phyloP scores from a whole-genome alignment of 2,797 vertebrate species.

The Poeciliopsis gracilis region DNA sequence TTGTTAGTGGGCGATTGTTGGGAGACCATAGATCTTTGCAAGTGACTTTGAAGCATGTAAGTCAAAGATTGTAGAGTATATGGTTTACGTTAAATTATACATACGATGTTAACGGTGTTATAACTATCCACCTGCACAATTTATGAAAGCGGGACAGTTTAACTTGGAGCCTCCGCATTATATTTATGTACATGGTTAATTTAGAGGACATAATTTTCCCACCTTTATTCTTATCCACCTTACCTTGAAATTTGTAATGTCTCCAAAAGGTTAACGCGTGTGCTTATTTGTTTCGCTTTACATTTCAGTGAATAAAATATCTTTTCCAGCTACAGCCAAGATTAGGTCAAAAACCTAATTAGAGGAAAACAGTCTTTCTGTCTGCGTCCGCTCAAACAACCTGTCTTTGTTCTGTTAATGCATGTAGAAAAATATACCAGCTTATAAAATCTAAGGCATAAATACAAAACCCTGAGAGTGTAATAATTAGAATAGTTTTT shows the following conservation, averaged over 20 bases:
- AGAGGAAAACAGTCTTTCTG: background rate
- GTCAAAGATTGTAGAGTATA: no score
- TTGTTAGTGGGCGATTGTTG: no score
- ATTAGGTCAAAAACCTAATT: background rate
- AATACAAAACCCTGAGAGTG: background rate
- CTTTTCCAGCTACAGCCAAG: background rate
- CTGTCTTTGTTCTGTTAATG: background rate
- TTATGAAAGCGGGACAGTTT: background rate
- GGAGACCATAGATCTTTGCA: no score
- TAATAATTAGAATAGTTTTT: background rate
- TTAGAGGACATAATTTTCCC: background rate
- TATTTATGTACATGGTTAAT: background rate
- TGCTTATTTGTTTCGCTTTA: background rate
- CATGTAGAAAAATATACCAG: background rate
- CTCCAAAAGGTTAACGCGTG: background rate
- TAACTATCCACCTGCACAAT: no score
- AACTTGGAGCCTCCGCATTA: background rate
- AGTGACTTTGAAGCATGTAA: no score
- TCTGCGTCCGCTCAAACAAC: background rate
- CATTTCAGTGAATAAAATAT: background rate
- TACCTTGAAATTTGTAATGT: background rate
- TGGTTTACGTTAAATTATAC: no score
- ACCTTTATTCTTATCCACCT: background rate
- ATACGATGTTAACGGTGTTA: no score
- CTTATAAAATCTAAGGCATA: background rate